Base-by-base conservation (phyloP, 2,888 invertebrate species). In the Oligia fasciuncula region DNA sequence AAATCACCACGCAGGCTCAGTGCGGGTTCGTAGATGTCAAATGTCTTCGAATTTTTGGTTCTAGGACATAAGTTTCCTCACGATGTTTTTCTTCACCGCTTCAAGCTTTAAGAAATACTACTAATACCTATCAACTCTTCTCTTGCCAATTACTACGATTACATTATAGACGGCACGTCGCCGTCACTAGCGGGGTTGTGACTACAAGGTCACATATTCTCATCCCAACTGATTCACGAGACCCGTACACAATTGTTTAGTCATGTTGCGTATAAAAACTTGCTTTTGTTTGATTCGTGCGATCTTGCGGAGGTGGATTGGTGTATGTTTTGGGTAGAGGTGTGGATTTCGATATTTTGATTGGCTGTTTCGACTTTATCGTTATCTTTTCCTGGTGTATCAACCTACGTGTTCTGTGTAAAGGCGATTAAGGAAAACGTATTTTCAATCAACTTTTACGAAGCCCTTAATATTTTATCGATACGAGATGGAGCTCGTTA, bases 141-240 rank as follows among this genome's bases (percentile, higher is more conserved):
- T 63, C 40, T 49, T 77, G 81, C 66, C 87, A 85, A 85, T 74
- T 60, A 73, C 23, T 62, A 86, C 43, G 63, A 84, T 71, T 43
- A 73, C 40, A 66, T 62, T 69, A 54, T 69, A 67, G 69, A 74
- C 9, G 46, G 54, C 66, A 60, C 46, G 77, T 71, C 6, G 84
- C 19, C 35, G 62, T 71, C 6, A 63, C 71, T 76, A 54, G 65
- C 81, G 35, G 74, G 73, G 67, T 67, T 84, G 66, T 51, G 80
- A 66, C 74, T 76, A 65, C 82, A 86, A 89, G 90, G 89, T 84
- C 89, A 79, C 74, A 76, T 84, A 80, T 87, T 87, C 81, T 81
- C 75, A 87, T 86, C 87, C 76, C 82, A 62, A 77, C 83, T 88
- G 89, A 89, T 79, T 90, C 87, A 90, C 74, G 19, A 71, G 60